These are phyloP conservation scores for Canis aureus DNA, from an alignment of 2,113 vertebrate species.

Conservation along the genomic window DNA sequence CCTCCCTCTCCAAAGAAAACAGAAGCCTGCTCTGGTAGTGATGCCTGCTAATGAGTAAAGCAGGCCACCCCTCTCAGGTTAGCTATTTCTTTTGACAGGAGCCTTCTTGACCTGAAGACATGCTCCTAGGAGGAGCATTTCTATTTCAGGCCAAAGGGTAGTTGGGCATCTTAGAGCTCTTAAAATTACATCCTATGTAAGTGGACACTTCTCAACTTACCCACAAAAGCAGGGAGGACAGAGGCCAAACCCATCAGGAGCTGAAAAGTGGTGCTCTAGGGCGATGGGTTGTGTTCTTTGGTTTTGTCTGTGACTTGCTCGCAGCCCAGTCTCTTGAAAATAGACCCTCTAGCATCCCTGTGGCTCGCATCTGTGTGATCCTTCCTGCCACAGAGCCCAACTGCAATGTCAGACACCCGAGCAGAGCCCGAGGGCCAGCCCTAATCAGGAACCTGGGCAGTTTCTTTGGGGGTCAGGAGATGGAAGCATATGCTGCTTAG, in stretches of 20 bases:
- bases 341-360: slow-evolving; percentile 24
- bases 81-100: slow-evolving; percentile 20
- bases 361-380: background rate
- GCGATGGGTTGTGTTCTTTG: slow-evolving; percentile 61
- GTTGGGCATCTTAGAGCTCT: slow-evolving; percentile 57
- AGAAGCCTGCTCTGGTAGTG: background rate
- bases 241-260: slow-evolving; percentile 76
- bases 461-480: background rate
- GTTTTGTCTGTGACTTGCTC: slow-evolving; percentile 72
- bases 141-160: slow-evolving; percentile 72
- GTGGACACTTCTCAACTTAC: slow-evolving; percentile 78
- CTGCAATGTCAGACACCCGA: background rate
- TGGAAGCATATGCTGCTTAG: background rate
- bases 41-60: background rate
- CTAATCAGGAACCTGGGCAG: background rate
- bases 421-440: background rate
- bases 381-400: background rate
- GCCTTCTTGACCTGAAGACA: background rate
- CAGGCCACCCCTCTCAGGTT: background rate
- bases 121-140: slow-evolving; percentile 42
- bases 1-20: background rate
- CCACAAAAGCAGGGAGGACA: slow-evolving; percentile 63
- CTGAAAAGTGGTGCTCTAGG: slow-evolving; percentile 65
- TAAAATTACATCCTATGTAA: slow-evolving; percentile 79
- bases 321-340: slow-evolving; percentile 62